Evolutionary conservation across 2,888 invertebrate genomes (phyloP).

Genomic region (Endotricha flammealis): DNA sequence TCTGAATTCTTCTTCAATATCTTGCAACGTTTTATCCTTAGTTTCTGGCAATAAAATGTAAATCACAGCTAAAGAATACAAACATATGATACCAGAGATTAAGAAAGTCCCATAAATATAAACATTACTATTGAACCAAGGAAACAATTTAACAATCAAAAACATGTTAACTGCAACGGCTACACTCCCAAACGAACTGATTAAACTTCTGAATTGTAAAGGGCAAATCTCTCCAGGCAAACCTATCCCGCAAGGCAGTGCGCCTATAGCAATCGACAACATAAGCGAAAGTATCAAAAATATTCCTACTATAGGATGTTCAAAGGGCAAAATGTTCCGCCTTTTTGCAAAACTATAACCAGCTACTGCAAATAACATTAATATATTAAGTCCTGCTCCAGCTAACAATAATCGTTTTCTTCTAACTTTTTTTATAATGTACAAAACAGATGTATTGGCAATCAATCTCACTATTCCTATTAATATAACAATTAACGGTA

Average conservation of each 20-base stretch:
- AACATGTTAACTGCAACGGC: neutral
- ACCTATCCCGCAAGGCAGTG: neutral
- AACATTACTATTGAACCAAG: neutral
- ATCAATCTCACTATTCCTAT: neutral
- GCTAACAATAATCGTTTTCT: neutral
- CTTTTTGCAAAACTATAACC: neutral
- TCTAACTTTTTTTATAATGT: neutral
- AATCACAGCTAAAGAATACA: conserved; percentile 8
- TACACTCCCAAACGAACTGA: neutral
- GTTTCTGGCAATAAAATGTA: conserved; percentile 1
- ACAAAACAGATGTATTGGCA: conserved; percentile 10
- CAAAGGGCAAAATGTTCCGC: neutral
- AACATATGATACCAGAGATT: neutral
- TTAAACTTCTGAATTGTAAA: neutral
- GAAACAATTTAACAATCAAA: neutral
- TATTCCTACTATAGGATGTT: neutral
- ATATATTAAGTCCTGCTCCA: neutral
- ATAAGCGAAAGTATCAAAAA: neutral
- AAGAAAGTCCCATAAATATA: neutral
- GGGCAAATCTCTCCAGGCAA: conserved; percentile 3
- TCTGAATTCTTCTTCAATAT: neutral
- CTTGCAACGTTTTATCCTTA: neutral
- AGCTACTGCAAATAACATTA: neutral
- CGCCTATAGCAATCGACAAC: neutral
- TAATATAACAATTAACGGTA: neutral